Evolutionary conservation across 2,888 invertebrate genomes (phyloP).

Genomic region (Cremastinae sp.): DNA sequence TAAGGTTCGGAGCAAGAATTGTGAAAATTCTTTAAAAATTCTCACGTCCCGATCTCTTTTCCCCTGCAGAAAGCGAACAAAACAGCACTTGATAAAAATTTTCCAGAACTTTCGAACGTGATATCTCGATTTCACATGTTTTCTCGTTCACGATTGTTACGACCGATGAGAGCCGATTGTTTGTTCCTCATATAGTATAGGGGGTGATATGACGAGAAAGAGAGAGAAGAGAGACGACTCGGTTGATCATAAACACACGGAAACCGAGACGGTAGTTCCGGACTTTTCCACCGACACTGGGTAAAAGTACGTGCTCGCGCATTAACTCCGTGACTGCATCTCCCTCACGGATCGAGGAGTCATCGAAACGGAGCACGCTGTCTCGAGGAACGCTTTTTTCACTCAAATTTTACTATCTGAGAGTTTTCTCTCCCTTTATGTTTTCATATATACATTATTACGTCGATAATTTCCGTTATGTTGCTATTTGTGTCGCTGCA

Average conservation of each 20-base stretch:
- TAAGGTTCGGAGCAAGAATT: too few relatives aligned
- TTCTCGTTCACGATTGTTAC: conserved; percentile 4
- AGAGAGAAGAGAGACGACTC: background rate
- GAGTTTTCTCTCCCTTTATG: conserved; percentile 1
- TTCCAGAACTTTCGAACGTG: too few relatives aligned
- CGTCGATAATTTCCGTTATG: too few relatives aligned
- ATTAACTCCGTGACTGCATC: conserved; percentile 41
- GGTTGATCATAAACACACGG: conserved; percentile 35
- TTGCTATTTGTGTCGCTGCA: too few relatives aligned
- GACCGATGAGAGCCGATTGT: conserved; percentile 4
- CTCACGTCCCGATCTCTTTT: too few relatives aligned
- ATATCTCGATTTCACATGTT: background rate
- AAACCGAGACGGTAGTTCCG: conserved; percentile 48
- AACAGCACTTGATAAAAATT: too few relatives aligned
- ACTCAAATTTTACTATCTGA: background rate
- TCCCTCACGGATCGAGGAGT: conserved; percentile 12
- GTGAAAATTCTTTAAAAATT: too few relatives aligned
- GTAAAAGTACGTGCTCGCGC: conserved; percentile 49
- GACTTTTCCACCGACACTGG: conserved; percentile 50
- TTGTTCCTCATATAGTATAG: too few relatives aligned
- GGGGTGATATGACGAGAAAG: background rate
- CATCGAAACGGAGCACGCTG: conserved; percentile 2
- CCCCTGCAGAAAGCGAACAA: too few relatives aligned
- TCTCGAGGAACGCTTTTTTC: background rate
- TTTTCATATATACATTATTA: too few relatives aligned